Evolutionary conservation across 2,888 invertebrate genomes (phyloP).

Genomic region (Blastobasis adustella): DNA sequence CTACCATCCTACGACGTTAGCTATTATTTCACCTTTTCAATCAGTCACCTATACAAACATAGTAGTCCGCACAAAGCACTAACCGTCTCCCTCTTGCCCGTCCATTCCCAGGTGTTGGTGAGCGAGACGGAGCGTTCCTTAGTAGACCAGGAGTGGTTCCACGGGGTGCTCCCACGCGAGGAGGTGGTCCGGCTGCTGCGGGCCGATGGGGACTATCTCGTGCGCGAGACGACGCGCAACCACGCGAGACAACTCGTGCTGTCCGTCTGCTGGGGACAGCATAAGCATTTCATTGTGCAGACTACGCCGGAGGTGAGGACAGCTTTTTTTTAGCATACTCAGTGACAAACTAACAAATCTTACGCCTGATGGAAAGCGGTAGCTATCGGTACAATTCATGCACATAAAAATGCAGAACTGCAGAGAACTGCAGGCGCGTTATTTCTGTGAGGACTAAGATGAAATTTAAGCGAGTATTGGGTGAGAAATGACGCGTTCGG

Average conservation of each 20-base stretch:
- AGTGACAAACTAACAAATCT: no score
- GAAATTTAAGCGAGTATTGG: no score
- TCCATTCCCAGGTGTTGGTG: slow-evolving; percentile 47
- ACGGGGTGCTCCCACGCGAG: slow-evolving; percentile 95
- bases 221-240: slow-evolving; percentile 93
- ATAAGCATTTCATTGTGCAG: slow-evolving; percentile 98
- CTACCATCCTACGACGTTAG: no score
- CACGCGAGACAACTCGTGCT: slow-evolving; percentile 94
- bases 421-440: no score
- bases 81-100: neutral
- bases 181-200: slow-evolving; percentile 93
- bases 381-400: no score
- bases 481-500: no score
- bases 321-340: no score
- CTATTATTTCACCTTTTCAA: neutral
- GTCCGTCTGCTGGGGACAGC: slow-evolving; percentile 96
- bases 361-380: no score
- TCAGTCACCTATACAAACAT: neutral
- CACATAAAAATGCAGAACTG: no score
- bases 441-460: no score
- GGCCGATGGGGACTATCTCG: slow-evolving; percentile 95
- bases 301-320: slow-evolving; percentile 87
- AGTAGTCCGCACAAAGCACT: neutral
- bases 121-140: slow-evolving; percentile 78
- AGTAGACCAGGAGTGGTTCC: slow-evolving; percentile 97